Evolutionary conservation across 2,888 invertebrate species (phyloP).

Genomic region (Conistra vaccinii): DNA sequence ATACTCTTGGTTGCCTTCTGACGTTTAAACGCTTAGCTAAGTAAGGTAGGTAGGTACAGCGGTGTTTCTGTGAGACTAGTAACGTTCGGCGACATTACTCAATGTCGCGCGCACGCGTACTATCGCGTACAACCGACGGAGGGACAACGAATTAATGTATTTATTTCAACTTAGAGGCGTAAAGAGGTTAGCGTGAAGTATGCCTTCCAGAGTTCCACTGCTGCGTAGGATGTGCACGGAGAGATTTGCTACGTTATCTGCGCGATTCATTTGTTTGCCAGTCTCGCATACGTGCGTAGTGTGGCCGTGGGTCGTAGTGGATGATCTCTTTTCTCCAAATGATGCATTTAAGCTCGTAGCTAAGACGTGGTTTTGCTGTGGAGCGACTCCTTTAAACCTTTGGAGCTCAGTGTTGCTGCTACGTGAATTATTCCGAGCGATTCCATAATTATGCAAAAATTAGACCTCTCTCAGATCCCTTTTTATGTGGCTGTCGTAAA

Average conservation of each 20-base stretch:
- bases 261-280: neutral
- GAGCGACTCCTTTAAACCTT: neutral
- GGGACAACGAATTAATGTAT: slow-evolving; percentile 48
- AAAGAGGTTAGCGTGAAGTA: neutral
- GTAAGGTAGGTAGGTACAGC: neutral
- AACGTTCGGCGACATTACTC: slow-evolving; percentile 79
- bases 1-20: neutral
- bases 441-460: neutral
- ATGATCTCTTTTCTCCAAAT: no score
- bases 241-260: neutral
- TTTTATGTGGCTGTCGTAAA: neutral
- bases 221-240: neutral
- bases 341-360: no score
- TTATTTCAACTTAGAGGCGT: slow-evolving; percentile 25
- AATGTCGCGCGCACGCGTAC: slow-evolving; percentile 78
- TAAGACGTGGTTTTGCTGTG: neutral
- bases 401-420: neutral
- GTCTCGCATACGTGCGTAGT: neutral
- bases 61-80: slow-evolving; percentile 51
- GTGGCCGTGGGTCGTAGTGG: neutral
- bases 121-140: slow-evolving; percentile 60
- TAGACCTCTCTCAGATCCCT: neutral
- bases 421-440: neutral
- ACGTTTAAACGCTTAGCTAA: neutral
- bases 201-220: neutral